Evolutionary conservation across 1,140 invertebrate genomes (phyloP), one percentile per base, ranked within the genome.

Genomic region (Pseudachorutes palmiensis): DNA sequence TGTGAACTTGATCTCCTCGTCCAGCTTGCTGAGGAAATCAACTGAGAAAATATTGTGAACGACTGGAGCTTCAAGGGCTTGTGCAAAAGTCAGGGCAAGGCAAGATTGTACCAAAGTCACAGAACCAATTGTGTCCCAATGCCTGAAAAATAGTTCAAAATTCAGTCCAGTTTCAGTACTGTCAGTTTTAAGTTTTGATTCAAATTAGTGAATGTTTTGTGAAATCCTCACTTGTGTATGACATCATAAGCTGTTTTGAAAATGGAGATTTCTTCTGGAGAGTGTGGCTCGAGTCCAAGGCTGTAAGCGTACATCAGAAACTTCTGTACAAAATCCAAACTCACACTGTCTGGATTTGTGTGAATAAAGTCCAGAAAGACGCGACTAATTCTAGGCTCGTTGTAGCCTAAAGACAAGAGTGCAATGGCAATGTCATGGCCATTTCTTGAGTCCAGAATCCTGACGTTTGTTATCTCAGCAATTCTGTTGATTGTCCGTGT

Each of bases 11-110:
- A 83, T 76, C 74, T 83, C 82, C 16, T 78, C 74, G 64, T 84
- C 82, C 9, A 83, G 72, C 66, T 80, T 78, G 62, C 83, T 80
- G 65, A 84, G 78, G 67, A 83, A 84, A 62, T 79, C 77, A 1
- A 81, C 79, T 65, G 79, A 81, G 70, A 84, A 84, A 26, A 83
- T 79, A 67, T 78, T 75, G 72, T 81, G 77, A 19, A 84, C 76
- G 5, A 83, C 73, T 45, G 77, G 73, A 28, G 77, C 76, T 2
- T 80, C 77, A 63, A 83, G 76, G 16, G 70, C 66, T 66, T 81
- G 78, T 65, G 80, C 82, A 68, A 77, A 82, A 65, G 79, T 78
- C 16, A 84, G 69, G 0, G 79, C 76, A 22, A 83, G 70, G 57
- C 76, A 77, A 5, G 76, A 73, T 65, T 83, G 80, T 2, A 83